phyloP scores from a whole-genome alignment of 2,113 vertebrate species.

The Harpagus bidentatus region DNA sequence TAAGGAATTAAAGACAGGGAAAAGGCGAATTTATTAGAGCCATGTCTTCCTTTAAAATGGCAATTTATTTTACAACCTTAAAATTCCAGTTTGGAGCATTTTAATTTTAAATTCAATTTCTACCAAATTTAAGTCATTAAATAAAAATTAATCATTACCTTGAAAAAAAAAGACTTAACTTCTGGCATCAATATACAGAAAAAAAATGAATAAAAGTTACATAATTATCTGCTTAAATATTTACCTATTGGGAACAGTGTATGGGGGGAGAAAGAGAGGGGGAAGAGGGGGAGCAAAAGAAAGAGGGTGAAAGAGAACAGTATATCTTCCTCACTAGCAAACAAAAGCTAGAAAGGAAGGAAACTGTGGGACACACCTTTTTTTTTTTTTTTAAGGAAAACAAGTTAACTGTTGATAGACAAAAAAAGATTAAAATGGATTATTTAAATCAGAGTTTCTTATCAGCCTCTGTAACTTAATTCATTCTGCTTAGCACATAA shows the following conservation, averaged over 20 bases:
- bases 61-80: not conserved
- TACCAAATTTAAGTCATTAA: not conserved
- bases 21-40: not conserved
- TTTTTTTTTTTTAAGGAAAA: not conserved
- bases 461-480: not conserved
- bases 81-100: not conserved
- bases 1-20: not conserved
- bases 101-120: not conserved
- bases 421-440: not conserved
- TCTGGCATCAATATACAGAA: too few relatives aligned
- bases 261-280: too few relatives aligned
- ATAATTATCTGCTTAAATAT: too few relatives aligned
- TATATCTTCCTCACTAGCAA: not conserved
- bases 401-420: not conserved
- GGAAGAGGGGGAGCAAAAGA: too few relatives aligned
- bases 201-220: too few relatives aligned
- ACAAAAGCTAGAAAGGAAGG: not conserved
- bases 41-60: not conserved
- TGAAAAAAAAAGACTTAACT: not conserved
- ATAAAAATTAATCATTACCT: not conserved
- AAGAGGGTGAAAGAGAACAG: not conserved
- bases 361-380: not conserved
- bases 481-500: not conserved
- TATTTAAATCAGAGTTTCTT: conserved; percentile 2
- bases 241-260: too few relatives aligned